These are phyloP conservation scores for Oligia fasciuncula DNA, from an alignment of 2,888 invertebrate genomes.

Conservation along the genomic window DNA sequence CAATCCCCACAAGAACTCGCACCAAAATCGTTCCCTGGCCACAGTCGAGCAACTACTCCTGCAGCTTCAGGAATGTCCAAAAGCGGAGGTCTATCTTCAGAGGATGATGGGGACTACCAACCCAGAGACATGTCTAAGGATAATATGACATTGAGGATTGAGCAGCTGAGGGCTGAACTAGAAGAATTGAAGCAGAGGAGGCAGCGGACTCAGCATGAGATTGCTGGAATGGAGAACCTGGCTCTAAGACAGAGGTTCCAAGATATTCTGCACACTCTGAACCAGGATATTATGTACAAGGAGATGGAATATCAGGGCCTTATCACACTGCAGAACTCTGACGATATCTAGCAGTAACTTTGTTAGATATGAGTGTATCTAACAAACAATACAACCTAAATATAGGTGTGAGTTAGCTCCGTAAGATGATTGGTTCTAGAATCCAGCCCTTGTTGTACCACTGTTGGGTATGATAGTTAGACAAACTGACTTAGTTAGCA, in stretches of 20 bases:
- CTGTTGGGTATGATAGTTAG: background rate
- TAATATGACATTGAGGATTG: slow-evolving; percentile 91
- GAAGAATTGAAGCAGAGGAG: slow-evolving; percentile 93
- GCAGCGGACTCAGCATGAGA: slow-evolving; percentile 95
- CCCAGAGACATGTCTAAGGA: slow-evolving; percentile 82
- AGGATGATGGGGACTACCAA: slow-evolving; percentile 80
- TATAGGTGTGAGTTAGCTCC: background rate
- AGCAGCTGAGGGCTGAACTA: slow-evolving; percentile 93
- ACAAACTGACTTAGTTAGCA: background rate
- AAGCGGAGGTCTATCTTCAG: slow-evolving; percentile 76
- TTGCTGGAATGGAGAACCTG: slow-evolving; percentile 95
- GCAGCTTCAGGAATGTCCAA: slow-evolving; percentile 70
- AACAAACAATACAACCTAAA: slow-evolving; percentile 30
- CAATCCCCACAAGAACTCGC: slow-evolving; percentile 68
- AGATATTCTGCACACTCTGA: slow-evolving; percentile 94
- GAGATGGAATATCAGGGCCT: slow-evolving; percentile 92
- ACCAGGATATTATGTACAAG: slow-evolving; percentile 94
- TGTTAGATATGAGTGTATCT: slow-evolving; percentile 53
- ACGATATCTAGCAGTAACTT: slow-evolving; percentile 77
- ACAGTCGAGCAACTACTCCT: slow-evolving; percentile 70
- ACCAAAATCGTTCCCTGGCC: slow-evolving; percentile 71
- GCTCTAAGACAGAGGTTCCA: slow-evolving; percentile 95
- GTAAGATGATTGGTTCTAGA: background rate
- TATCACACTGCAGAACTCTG: slow-evolving; percentile 83
- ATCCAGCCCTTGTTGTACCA: background rate